Percentiles rank a stretch among this genome's conserved stretches.
Evolutionary conservation across 2,797 vertebrate species (phyloP).

Genomic region (Scomberomorus guttatus): DNA sequence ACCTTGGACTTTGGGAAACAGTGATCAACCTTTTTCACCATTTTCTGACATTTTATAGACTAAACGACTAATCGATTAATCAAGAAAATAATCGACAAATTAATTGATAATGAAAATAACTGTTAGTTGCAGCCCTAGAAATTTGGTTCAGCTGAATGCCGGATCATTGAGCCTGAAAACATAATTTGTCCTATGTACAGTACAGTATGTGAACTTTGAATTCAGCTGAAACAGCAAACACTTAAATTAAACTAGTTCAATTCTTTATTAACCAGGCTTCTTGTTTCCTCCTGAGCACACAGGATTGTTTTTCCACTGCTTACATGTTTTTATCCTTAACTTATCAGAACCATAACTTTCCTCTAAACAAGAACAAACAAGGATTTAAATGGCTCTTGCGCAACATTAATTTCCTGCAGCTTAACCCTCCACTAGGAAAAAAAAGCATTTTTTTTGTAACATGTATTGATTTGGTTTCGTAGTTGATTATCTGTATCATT

Average conservation of each 20-base stretch:
- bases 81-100: too few relatives aligned
- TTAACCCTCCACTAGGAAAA: neutral
- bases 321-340: neutral
- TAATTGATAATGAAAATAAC: too few relatives aligned
- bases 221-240: neutral
- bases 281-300: constrained; percentile 8
- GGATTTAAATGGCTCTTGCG: neutral
- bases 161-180: neutral
- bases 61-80: too few relatives aligned
- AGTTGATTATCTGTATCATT: constrained; percentile 58
- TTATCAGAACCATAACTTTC: neutral
- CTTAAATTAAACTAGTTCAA: neutral
- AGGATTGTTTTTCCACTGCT: neutral
- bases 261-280: constrained; percentile 19
- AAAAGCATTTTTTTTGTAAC: neutral
- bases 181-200: neutral
- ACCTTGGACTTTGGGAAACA: too few relatives aligned
- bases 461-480: constrained; percentile 19
- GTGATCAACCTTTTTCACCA: too few relatives aligned
- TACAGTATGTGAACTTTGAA: neutral
- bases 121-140: too few relatives aligned
- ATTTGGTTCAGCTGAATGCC: neutral
- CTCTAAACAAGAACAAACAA: neutral
- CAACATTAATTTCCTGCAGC: neutral
- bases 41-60: too few relatives aligned